Conservation (phyloP, 35 echinoderm and acorn worm species). For the Hemicentrotus pulcherrimus region DNA sequence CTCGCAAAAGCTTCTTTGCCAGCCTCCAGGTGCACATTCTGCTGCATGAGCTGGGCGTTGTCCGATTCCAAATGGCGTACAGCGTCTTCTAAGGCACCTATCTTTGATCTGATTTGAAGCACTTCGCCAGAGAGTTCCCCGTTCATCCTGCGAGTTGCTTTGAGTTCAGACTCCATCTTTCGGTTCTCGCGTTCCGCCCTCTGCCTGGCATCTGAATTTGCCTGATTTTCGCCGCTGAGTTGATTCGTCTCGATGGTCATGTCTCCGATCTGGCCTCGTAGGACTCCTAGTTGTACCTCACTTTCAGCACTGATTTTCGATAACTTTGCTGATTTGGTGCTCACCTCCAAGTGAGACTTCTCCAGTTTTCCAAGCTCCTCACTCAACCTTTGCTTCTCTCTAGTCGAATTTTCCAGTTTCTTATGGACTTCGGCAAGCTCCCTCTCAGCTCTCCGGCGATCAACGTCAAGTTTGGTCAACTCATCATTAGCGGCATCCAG, state of each 20-base stretch:
- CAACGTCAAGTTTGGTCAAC: constrained; percentile 45
- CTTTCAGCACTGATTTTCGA: constrained; percentile 54
- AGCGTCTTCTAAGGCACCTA: constrained; percentile 49
- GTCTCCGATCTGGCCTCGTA: constrained; percentile 53
- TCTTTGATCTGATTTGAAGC: constrained; percentile 37
- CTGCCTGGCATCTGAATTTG: constrained; percentile 61
- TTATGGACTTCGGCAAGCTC: constrained; percentile 57
- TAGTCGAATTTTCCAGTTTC: not conserved
- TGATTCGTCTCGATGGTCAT: constrained; percentile 63
- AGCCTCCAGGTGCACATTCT: constrained; percentile 48
- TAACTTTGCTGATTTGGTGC: constrained; percentile 57
- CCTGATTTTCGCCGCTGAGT: constrained; percentile 67
- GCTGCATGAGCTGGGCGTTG: constrained; percentile 51
- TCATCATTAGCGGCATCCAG: constrained; percentile 52
- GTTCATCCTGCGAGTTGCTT: constrained; percentile 17
- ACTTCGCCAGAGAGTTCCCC: constrained; percentile 37
- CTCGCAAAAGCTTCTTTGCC: constrained; percentile 28
- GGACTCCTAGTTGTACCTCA: constrained; percentile 65
- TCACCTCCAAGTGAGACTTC: constrained; percentile 69
- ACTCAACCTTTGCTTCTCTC: constrained; percentile 52
- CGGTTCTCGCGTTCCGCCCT: constrained; percentile 54
- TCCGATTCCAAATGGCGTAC: constrained; percentile 49
- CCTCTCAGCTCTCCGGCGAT: constrained; percentile 59
- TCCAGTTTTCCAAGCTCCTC: constrained; percentile 60
- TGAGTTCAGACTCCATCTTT: constrained; percentile 54